A percentile compares a stretch with the other conserved stretches of the same genome.
phyloP scores from a whole-genome alignment of 2,888 invertebrate species.

The Oscheius sp. region DNA sequence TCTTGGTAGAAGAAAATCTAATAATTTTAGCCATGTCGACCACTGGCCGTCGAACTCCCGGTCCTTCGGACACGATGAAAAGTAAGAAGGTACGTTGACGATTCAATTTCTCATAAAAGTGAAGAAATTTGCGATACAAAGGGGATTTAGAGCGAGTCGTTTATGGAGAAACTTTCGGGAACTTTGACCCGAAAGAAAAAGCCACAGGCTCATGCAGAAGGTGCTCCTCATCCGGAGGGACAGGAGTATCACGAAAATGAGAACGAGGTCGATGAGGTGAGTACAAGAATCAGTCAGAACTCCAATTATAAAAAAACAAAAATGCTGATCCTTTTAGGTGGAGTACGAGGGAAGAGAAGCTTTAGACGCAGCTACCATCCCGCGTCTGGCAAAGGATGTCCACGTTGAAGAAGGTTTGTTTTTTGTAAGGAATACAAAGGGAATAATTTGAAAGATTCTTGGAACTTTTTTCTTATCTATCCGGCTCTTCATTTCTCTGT shows the following conservation, averaged over 20 bases:
- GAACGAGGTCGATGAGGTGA: slow-evolving; percentile 51
- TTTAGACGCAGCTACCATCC: slow-evolving; percentile 68
- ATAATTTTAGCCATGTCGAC: slow-evolving; percentile 39
- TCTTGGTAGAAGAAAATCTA: not conserved
- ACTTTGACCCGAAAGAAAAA: slow-evolving; percentile 69
- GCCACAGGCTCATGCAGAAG: slow-evolving; percentile 28
- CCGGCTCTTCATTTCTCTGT: too few species aligned
- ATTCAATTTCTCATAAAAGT: not conserved
- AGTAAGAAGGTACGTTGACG: slow-evolving; percentile 35
- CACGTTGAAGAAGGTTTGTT: slow-evolving; percentile 80
- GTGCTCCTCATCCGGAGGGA: slow-evolving; percentile 50
- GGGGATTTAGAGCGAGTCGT: slow-evolving; percentile 48
- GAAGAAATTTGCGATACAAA: not conserved
- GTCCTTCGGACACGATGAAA: slow-evolving; percentile 37
- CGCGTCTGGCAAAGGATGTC: slow-evolving; percentile 64
- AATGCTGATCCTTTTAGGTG: slow-evolving; percentile 45
- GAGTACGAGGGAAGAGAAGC: slow-evolving; percentile 72
- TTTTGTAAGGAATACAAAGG: not conserved
- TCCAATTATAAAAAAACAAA: not conserved
- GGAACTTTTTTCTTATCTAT: too few species aligned
- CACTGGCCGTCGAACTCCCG: slow-evolving; percentile 38
- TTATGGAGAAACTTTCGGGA: slow-evolving; percentile 67
- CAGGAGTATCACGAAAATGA: slow-evolving; percentile 42
- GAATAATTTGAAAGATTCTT: not conserved
- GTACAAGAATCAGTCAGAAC: not conserved